A percentile compares a stretch with the other conserved stretches of the same genome.
Conservation (phyloP, 2,888 invertebrate species). For the Latrodectus hesperus region DNA sequence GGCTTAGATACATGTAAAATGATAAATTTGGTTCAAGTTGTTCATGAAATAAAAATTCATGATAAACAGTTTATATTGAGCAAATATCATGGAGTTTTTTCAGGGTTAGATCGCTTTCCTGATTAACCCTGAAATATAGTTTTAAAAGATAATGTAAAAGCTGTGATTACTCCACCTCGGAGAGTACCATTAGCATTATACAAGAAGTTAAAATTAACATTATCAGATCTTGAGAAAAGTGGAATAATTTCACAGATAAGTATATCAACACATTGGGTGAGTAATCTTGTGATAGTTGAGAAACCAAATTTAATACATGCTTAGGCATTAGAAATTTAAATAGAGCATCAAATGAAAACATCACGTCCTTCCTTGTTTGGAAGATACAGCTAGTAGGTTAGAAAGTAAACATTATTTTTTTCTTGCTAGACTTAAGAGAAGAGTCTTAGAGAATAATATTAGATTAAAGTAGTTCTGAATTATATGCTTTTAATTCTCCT, state of each 20-base stretch:
- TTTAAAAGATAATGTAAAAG: background rate
- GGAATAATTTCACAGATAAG: constrained; percentile 3
- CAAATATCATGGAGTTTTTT: background rate
- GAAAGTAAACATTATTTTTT: too few species aligned
- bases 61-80: background rate
- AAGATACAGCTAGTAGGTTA: too few species aligned
- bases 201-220: background rate
- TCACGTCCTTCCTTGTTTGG: too few species aligned
- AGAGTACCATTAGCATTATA: constrained; percentile 7
- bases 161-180: background rate
- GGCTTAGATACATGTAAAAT: background rate
- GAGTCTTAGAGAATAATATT: background rate
- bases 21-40: background rate
- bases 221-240: too few species aligned
- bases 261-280: constrained; percentile 14
- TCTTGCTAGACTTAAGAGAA: background rate
- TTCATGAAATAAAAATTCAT: background rate
- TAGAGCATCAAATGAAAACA: too few species aligned
- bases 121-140: background rate
- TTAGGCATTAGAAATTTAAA: too few species aligned
- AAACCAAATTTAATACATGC: background rate
- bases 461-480: too few species aligned
- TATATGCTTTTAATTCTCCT: too few species aligned
- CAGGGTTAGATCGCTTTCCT: background rate
- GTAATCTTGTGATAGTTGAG: constrained; percentile 10